phyloP scores from a whole-genome alignment of 2,888 invertebrate genomes.

The Drymonia ruficornis region DNA sequence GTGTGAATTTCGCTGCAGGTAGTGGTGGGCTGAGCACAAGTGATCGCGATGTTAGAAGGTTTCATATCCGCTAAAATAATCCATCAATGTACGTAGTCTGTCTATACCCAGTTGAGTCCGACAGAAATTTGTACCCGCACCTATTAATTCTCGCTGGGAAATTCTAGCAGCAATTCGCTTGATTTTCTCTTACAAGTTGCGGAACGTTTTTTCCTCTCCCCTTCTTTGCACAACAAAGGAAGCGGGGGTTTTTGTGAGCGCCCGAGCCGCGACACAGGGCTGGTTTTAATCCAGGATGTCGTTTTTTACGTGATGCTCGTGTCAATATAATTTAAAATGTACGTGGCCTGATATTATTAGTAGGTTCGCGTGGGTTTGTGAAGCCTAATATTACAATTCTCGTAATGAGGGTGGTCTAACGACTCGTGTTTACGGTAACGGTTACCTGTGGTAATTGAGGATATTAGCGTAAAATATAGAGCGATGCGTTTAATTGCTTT shows the following conservation, averaged over 20 bases:
- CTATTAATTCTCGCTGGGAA: conserved; percentile 50
- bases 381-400: conserved; percentile 28
- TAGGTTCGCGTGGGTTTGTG: conserved; percentile 19
- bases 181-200: conserved; percentile 57
- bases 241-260: conserved; percentile 48
- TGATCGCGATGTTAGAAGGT: too few species aligned
- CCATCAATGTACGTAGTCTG: conserved; percentile 19
- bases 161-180: conserved; percentile 54
- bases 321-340: conserved; percentile 51
- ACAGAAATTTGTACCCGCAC: conserved; percentile 37
- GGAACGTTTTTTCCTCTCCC: conserved; percentile 44
- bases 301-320: conserved; percentile 55
- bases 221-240: conserved; percentile 62
- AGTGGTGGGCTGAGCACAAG: too few species aligned
- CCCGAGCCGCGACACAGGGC: conserved; percentile 36
- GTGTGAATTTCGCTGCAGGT: too few species aligned
- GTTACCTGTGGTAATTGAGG: not conserved
- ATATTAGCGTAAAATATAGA: not conserved
- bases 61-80: too few species aligned
- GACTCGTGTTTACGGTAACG: not conserved
- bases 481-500: not conserved
- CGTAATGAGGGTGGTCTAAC: not conserved
- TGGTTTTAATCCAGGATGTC: conserved; percentile 56
- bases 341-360: conserved; percentile 20
- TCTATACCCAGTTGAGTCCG: conserved; percentile 8